These are phyloP conservation scores for Lepidiolamprologus cunningtoni DNA, from an alignment of 2,113 vertebrate genomes.

Conservation along the genomic window DNA sequence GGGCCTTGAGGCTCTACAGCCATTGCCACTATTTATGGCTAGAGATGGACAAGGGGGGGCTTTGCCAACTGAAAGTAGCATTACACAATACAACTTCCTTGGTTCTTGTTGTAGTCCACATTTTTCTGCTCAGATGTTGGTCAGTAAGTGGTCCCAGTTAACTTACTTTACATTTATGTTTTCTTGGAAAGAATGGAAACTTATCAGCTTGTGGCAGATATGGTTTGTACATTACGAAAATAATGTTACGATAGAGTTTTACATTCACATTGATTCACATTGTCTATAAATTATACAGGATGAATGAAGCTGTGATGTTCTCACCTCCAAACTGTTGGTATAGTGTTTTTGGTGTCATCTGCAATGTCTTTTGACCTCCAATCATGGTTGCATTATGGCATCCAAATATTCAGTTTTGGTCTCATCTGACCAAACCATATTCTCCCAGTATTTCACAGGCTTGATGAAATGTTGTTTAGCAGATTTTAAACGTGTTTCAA, in stretches of 20 bases:
- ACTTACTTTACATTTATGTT: background rate
- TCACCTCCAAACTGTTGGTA: background rate
- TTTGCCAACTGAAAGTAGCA: background rate
- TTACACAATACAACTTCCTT: background rate
- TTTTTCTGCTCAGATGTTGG: background rate
- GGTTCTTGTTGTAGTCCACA: background rate
- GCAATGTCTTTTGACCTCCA: background rate
- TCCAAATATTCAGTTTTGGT: background rate
- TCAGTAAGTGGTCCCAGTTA: background rate
- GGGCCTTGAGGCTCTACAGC: background rate
- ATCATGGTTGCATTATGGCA: background rate
- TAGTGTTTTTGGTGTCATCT: background rate
- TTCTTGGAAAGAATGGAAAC: background rate
- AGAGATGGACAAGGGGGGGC: background rate
- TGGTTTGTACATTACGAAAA: background rate
- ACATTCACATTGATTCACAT: background rate
- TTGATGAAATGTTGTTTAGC: background rate
- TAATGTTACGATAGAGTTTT: background rate
- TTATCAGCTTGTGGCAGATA: background rate
- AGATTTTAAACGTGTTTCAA: background rate
- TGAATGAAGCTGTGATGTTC: background rate
- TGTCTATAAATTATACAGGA: background rate
- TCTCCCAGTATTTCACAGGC: background rate
- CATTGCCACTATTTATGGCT: conserved; percentile 58
- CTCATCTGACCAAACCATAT: background rate